Conservation (phyloP, 2,888 invertebrate species). For the Hemithea aestivaria region DNA sequence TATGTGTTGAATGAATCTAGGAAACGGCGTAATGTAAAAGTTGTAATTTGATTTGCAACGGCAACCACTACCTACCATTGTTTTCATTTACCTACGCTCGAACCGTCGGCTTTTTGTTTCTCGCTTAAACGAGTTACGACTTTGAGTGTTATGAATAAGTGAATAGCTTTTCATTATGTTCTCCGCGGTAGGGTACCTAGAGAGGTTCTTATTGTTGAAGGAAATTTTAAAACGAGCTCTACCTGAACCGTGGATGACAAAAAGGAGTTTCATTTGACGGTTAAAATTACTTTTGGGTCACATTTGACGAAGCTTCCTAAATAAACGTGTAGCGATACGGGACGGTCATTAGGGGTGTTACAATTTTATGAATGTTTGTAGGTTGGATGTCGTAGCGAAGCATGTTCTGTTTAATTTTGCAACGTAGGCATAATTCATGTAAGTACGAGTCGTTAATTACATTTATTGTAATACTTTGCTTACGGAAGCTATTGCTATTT, state of each 20-base stretch:
- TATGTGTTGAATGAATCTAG: constrained; percentile 64
- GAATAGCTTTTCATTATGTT: constrained; percentile 40
- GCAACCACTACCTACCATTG: constrained; percentile 51
- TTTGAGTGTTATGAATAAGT: constrained; percentile 46
- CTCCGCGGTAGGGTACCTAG: constrained; percentile 7
- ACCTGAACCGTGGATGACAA: constrained; percentile 1
- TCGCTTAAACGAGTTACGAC: constrained; percentile 43
- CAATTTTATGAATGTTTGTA: constrained; percentile 8
- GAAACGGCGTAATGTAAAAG: constrained; percentile 59
- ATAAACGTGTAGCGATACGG: constrained; percentile 5
- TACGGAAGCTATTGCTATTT: constrained; percentile 13
- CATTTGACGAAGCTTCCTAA: constrained; percentile 10
- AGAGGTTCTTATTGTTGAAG: constrained; percentile 28
- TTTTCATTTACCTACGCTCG: constrained; percentile 46
- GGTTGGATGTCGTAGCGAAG: not conserved
- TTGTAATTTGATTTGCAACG: constrained; percentile 66
- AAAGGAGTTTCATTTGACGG: constrained; percentile 9
- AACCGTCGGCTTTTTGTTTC: constrained; percentile 42
- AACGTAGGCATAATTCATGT: constrained; percentile 2
- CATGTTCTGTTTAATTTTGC: constrained; percentile 7
- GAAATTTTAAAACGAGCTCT: constrained; percentile 18
- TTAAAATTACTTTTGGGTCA: constrained; percentile 15
- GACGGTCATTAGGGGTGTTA: constrained; percentile 3
- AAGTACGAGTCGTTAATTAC: no score
- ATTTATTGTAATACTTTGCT: no score